These are phyloP conservation scores for Drosophila pseudotakahashii DNA, from an alignment of 2,888 invertebrate genomes.

Conservation along the genomic window DNA sequence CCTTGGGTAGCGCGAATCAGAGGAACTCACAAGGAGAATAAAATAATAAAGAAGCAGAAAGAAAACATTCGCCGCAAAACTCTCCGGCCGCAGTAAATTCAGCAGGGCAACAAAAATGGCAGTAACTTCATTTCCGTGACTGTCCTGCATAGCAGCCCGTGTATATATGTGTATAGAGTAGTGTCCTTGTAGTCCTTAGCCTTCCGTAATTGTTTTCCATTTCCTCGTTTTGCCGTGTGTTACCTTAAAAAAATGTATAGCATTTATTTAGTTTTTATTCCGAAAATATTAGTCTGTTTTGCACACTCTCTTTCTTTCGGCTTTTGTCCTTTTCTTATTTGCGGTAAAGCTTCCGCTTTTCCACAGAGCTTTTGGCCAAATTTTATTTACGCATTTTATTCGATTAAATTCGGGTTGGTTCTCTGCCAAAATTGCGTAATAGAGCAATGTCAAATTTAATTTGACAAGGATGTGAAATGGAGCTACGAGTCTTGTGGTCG, in stretches of 20 bases:
- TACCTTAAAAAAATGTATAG: conserved; percentile 40
- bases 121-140: conserved; percentile 66
- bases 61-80: conserved; percentile 38
- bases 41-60: conserved; percentile 5
- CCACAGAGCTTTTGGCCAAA: conserved; percentile 40
- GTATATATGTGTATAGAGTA: not conserved
- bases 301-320: conserved; percentile 37
- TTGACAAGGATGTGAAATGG: conserved; percentile 54
- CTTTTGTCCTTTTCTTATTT: conserved; percentile 21
- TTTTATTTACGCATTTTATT: conserved; percentile 72
- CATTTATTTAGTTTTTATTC: conserved; percentile 26
- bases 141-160: conserved; percentile 43
- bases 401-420: conserved; percentile 51
- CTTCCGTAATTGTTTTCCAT: conserved; percentile 58
- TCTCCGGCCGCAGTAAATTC: conserved; percentile 51
- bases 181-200: conserved; percentile 43
- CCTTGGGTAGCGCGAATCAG: not conserved
- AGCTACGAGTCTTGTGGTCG: not conserved
- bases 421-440: conserved; percentile 58
- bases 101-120: conserved; percentile 35
- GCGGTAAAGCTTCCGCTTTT: conserved; percentile 33
- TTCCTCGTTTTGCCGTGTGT: conserved; percentile 37
- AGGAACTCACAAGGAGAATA: conserved; percentile 8
- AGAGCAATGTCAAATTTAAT: conserved; percentile 64
- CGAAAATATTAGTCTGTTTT: conserved; percentile 52